Base-by-base conservation (phyloP, 1,140 invertebrate species). In the Ylistrum balloti region DNA sequence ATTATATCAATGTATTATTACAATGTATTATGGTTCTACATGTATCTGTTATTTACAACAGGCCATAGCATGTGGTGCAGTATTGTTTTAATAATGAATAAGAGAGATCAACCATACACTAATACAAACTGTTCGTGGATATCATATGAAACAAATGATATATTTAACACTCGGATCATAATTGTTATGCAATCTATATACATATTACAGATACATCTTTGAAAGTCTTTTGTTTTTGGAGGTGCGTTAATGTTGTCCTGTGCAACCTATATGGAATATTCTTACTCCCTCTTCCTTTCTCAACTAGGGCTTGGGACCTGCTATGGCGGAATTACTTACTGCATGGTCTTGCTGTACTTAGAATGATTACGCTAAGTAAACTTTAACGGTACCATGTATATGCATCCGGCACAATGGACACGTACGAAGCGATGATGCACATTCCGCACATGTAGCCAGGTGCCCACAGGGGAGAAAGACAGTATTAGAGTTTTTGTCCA, bases 391-490 rank as follows among this genome's bases (percentile, higher is more conserved):
- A n/a, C 93, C 93, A 10, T 56, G 88, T 32, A 95, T 93, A 22
- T 56, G 20, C n/a, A 74, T 96, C 89, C 98, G 97, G 95, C 98
- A 99, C 88, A 99, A 97, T 33, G 98, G 98, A 96, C 98, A 99
- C 9, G 97, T 97, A 85, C 97, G 97, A 93, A 99, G 97, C 90
- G 97, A 97, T 1, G 97, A 97, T 5, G 98, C 98, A 96, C 98
- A 99, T 74, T 97, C 97, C 5, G 97, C 97, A 96, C 98, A 99
- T 32, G 98, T 97, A 34, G 98, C 88, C 34, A 99, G 96, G 97
- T 99, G 98, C 3, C 98, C 98, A 95, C 98, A 99, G 33, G 98
- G 98, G 93, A 99, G 96, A 96, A 99, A 98, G 86, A 98, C 98
- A 88, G 98, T 97, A 85, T 97, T 97, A 88, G 98, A 97, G 96